Evolutionary conservation across 2,113 vertebrate species (phyloP).

Genomic region (Gymnorhina tibicen): DNA sequence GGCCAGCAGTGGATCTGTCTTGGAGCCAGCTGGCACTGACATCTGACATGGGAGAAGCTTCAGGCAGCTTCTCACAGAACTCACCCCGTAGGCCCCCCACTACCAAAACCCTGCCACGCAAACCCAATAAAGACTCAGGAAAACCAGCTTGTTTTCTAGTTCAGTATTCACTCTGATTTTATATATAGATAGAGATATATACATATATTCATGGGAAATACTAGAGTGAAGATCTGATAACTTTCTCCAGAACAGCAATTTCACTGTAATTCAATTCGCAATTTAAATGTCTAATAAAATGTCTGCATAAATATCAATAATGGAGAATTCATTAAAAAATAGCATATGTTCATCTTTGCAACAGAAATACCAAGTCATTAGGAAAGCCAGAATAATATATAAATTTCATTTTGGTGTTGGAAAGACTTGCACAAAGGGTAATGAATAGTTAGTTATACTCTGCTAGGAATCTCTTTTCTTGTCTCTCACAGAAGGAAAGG

Average conservation of each 20-base stretch:
- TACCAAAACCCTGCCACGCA: not conserved
- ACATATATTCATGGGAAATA: not conserved
- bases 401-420: not conserved
- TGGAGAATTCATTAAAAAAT: not conserved
- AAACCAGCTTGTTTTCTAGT: not conserved
- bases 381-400: not conserved
- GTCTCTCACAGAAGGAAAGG: not conserved
- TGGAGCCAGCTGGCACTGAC: not conserved
- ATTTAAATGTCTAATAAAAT: not conserved
- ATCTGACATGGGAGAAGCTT: not conserved
- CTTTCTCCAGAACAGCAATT: not conserved
- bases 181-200: not conserved
- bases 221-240: not conserved
- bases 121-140: not conserved
- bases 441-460: not conserved
- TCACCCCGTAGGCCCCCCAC: not conserved
- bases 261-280: not conserved
- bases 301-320: not conserved
- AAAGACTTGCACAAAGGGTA: not conserved
- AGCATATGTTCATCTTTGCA: not conserved
- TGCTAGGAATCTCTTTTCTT: not conserved
- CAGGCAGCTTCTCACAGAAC: not conserved
- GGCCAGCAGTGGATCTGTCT: not conserved
- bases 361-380: not conserved
- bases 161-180: not conserved